Evolutionary conservation across 1,140 invertebrate species (phyloP).

Genomic region (Augochlora pura): DNA sequence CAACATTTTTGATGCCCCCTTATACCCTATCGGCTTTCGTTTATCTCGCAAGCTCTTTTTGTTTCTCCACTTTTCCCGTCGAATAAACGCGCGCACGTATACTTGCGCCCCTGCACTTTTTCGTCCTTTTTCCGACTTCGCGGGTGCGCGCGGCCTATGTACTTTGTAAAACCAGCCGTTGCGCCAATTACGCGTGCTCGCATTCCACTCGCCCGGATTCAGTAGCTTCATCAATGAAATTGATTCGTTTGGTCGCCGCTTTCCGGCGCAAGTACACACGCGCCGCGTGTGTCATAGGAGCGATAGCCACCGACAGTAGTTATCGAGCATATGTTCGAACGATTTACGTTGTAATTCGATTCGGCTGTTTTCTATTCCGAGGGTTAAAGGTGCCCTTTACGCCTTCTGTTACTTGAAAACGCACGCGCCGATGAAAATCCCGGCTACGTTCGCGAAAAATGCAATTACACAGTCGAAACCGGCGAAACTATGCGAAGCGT

Average conservation of each 20-base stretch:
- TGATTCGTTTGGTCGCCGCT: conserved; percentile 67
- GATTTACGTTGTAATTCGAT: conserved; percentile 15
- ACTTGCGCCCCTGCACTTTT: neutral
- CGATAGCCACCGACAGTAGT: conserved; percentile 14
- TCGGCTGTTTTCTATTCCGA: neutral
- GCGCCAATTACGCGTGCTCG: conserved; percentile 72
- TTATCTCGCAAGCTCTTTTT: neutral
- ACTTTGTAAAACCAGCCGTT: conserved; percentile 69
- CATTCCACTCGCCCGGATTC: conserved; percentile 68
- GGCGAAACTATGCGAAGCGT: too few species aligned
- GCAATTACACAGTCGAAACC: too few species aligned
- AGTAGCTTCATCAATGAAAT: conserved; percentile 77
- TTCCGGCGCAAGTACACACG: conserved; percentile 3
- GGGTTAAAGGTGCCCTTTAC: neutral
- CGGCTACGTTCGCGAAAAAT: too few species aligned
- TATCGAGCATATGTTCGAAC: conserved; percentile 37
- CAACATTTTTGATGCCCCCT: conserved; percentile 74
- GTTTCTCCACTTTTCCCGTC: conserved; percentile 7
- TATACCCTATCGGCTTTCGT: conserved; percentile 27
- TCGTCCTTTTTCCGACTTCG: neutral
- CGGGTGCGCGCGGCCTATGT: conserved; percentile 22
- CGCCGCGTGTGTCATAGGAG: conserved; percentile 54
- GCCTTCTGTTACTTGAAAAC: neutral
- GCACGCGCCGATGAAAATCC: too few species aligned
- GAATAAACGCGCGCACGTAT: conserved; percentile 6